Percentiles rank a stretch among this genome's conserved stretches.
These are phyloP conservation scores for Euphonia xanthogaster DNA, from an alignment of 2,797 vertebrate genomes.

Conservation along the genomic window DNA sequence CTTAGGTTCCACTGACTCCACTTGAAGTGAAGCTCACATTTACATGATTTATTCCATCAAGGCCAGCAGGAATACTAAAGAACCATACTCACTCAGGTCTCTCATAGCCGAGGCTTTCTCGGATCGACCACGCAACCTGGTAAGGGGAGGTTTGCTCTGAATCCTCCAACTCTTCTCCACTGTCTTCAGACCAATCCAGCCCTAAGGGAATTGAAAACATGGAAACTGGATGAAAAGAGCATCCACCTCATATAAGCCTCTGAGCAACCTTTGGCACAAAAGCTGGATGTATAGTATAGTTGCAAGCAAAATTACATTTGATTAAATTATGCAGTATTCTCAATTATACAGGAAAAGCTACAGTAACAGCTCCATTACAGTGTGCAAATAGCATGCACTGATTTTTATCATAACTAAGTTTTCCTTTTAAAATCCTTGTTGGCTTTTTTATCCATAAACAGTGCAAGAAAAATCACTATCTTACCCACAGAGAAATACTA, in stretches of 20 bases:
- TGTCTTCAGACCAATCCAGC: conserved; percentile 99
- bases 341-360: neutral
- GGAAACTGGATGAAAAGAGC: neutral
- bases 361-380: neutral
- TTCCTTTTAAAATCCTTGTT: neutral
- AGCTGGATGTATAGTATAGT: neutral
- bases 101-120: conserved; percentile 81
- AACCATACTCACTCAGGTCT: conserved; percentile 75
- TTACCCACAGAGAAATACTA: neutral
- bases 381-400: neutral
- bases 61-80: neutral
- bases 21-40: conserved; percentile 1
- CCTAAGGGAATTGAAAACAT: conserved; percentile 73
- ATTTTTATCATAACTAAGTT: neutral
- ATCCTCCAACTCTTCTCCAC: conserved; percentile 88
- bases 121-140: conserved; percentile 86
- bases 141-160: conserved; percentile 84
- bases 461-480: neutral
- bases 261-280: neutral
- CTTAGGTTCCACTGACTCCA: neutral
- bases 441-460: neutral
- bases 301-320: neutral
- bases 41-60: neutral
- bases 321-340: neutral
- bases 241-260: neutral